Base-by-base conservation (phyloP, 1,140 invertebrate genomes). In the Steinernema feltiae region DNA sequence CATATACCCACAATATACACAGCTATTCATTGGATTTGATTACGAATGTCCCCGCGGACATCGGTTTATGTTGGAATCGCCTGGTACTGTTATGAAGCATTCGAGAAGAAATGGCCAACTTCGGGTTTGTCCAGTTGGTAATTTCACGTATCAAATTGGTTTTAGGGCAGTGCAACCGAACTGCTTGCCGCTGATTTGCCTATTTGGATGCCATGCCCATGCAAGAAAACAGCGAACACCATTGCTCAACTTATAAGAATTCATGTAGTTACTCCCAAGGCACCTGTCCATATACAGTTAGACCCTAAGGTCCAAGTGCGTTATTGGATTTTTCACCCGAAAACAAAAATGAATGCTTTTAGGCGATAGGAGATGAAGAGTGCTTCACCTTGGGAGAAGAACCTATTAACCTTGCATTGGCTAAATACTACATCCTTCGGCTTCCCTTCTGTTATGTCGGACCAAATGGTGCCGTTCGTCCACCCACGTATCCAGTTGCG, bases 31-130 rank as follows among this genome's bases (percentile, higher is more conserved):
- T 76, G 96, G 96, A 0, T 91, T 94, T 80, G 96, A 98, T 84
- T 98, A 98, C 86, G 96, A 98, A 88, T 99, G 97, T 89, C 92
- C 93, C 0, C 87, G 93, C 48, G 96, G 96, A 0, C 95, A 98
- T 87, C 90, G 94, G 76, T 98, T 98, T 87, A 96, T 98, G 91
- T 92, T 93, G 85, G 92, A 93, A 18, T 91, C 91, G 0, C 93
- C 94, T 24, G 93, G 95, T 81, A 92, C 92, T 83, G 90, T 95
- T 30, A 87, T 95, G 18, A 92, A 92, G 82, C 91, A 92, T 0
- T 90, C 91, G 0, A 90, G 91, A 63, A 90, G 89, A 2, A 72
- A 48, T 79, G 92, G 91, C 15, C 90, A 91, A 74, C 90, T 93
- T 1, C 93, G 92, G 80, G 88, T 89, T 76, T 77, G 78, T 21